Evolutionary conservation across 1,140 invertebrate species (phyloP).

Genomic region (Aphis craccivora): DNA sequence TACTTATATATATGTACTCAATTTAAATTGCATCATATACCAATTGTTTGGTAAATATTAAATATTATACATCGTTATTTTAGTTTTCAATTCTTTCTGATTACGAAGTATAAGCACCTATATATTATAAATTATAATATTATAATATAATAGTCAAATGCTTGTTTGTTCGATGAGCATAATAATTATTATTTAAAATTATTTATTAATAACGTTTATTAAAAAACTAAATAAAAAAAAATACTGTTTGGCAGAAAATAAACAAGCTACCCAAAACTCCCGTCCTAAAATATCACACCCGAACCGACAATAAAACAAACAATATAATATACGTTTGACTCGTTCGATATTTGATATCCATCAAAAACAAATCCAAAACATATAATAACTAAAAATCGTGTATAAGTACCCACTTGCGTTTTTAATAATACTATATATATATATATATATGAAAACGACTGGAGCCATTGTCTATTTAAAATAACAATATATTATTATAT

Average conservation of each 20-base stretch:
- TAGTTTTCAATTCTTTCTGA: too few relatives aligned
- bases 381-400: not conserved
- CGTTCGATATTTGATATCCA: slow-evolving; percentile 17
- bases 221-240: not conserved
- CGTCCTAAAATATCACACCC: not conserved
- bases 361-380: not conserved
- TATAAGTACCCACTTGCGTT: not conserved
- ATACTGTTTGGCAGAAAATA: not conserved
- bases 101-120: too few relatives aligned
- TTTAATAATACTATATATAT: not conserved
- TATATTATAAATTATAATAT: too few relatives aligned
- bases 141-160: too few relatives aligned
- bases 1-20: too few relatives aligned
- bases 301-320: not conserved
- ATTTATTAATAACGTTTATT: not conserved
- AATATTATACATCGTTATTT: too few relatives aligned
- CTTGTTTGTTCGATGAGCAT: too few relatives aligned
- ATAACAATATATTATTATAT: not conserved
- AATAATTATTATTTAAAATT: not conserved
- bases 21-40: too few relatives aligned
- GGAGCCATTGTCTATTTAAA: slow-evolving; percentile 11
- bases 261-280: not conserved
- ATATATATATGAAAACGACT: not conserved
- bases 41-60: too few relatives aligned
- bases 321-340: not conserved